Evolutionary conservation across 2,888 invertebrate species (phyloP).

Genomic region (Arctia plantaginis): DNA sequence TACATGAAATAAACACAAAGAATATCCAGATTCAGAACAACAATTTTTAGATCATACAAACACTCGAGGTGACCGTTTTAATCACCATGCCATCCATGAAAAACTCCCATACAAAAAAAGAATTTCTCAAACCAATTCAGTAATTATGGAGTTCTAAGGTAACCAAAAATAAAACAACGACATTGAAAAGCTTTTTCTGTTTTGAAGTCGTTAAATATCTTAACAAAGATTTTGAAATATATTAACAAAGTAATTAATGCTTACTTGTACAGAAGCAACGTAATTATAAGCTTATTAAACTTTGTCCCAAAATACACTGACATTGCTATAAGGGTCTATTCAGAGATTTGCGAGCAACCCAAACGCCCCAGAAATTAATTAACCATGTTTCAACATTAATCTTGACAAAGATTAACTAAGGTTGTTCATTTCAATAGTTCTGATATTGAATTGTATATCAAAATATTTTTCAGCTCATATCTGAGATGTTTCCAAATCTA

Average conservation of each 20-base stretch:
- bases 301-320: conserved; percentile 12
- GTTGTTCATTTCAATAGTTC: conserved; percentile 14
- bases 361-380: conserved; percentile 14
- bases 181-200: not conserved
- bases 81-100: no score
- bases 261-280: not conserved
- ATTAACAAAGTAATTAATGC: not conserved
- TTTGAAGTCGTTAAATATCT: not conserved
- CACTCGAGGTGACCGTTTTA: no score
- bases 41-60: no score
- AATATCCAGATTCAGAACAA: no score
- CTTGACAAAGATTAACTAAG: conserved; percentile 7
- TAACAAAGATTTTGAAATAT: not conserved
- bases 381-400: conserved; percentile 15
- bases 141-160: not conserved
- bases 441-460: not conserved
- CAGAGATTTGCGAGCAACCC: conserved; percentile 3
- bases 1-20: no score
- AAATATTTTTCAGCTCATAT: conserved; percentile 14
- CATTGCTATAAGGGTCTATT: conserved; percentile 7
- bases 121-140: not conserved
- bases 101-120: no score
- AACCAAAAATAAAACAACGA: not conserved
- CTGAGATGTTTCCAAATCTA: conserved; percentile 33
- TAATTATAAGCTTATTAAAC: not conserved